Percentiles rank a stretch among this genome's conserved stretches.
Conservation (phyloP, 2,888 invertebrate genomes). For the Netelia melanura region DNA sequence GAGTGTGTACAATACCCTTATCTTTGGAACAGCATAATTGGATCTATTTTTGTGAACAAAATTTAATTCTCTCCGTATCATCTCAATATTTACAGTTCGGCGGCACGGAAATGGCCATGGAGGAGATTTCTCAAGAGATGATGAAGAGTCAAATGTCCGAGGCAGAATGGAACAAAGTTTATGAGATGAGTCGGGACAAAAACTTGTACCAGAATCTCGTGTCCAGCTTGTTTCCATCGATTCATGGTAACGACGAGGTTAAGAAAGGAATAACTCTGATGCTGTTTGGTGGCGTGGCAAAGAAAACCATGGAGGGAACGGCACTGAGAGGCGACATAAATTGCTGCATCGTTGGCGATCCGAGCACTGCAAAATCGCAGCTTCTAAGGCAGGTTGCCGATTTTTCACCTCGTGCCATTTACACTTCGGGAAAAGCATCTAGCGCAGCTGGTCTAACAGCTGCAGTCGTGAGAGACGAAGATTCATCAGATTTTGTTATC, state of each 20-base stretch:
- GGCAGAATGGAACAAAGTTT: slow-evolving; percentile 97
- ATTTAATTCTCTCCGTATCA: slow-evolving; percentile 24
- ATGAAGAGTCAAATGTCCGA: slow-evolving; percentile 98
- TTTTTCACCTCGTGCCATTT: slow-evolving; percentile 97
- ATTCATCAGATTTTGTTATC: slow-evolving; percentile 99
- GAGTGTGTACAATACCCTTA: slow-evolving; percentile 84
- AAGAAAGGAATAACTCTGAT: slow-evolving; percentile 96
- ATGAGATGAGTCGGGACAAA: slow-evolving; percentile 98
- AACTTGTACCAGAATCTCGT: slow-evolving; percentile 96
- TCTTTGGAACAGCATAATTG: not conserved
- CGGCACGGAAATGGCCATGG: slow-evolving; percentile 92
- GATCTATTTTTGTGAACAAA: slow-evolving; percentile 11
- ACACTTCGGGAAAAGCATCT: slow-evolving; percentile 99
- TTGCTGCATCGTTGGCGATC: slow-evolving; percentile 99
- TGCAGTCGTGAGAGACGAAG: slow-evolving; percentile 99
- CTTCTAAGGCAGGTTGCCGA: slow-evolving; percentile 97
- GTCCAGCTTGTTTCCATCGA: slow-evolving; percentile 96
- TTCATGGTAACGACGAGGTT: slow-evolving; percentile 98
- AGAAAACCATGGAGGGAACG: slow-evolving; percentile 96
- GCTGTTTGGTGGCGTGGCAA: slow-evolving; percentile 98
- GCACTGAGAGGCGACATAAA: slow-evolving; percentile 98
- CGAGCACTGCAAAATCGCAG: slow-evolving; percentile 99
- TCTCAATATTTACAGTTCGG: slow-evolving; percentile 88
- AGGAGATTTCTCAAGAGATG: slow-evolving; percentile 95
- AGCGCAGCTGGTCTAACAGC: slow-evolving; percentile 99